phyloP scores from a whole-genome alignment of 2,113 vertebrate species.

The Pogonocichla stellata region DNA sequence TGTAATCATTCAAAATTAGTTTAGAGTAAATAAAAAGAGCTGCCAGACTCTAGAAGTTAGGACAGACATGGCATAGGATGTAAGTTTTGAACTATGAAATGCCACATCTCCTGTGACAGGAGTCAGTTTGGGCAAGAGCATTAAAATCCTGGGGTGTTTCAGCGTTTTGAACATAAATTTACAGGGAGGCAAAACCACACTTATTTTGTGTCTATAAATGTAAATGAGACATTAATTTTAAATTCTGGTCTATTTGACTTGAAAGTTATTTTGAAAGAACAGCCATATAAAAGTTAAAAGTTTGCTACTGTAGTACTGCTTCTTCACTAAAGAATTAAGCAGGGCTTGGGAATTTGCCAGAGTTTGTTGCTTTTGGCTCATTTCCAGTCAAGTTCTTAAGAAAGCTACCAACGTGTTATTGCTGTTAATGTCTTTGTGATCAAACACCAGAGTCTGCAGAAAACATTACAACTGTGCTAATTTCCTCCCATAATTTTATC shows the following conservation, averaged over 20 bases:
- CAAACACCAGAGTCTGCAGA: not conserved
- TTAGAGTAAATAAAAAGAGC: constrained; percentile 2
- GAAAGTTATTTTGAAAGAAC: constrained; percentile 1
- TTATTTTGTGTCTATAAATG: not conserved
- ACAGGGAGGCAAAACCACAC: not conserved
- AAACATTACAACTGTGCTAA: not conserved
- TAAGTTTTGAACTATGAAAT: not conserved
- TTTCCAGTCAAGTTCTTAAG: constrained; percentile 38
- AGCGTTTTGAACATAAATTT: not conserved
- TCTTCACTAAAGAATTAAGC: not conserved
- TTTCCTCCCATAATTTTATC: not conserved
- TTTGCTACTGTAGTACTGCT: constrained; percentile 19
- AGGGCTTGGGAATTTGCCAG: constrained; percentile 27
- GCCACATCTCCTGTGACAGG: not conserved
- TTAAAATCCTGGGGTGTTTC: not conserved
- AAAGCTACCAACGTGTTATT: constrained; percentile 4
- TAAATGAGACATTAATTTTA: not conserved
- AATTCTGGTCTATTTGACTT: constrained; percentile 17
- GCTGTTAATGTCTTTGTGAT: constrained; percentile 19
- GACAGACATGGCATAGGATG: not conserved
- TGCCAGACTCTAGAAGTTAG: not conserved
- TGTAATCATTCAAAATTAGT: constrained; percentile 10
- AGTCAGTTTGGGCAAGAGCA: not conserved
- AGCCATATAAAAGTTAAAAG: not conserved
- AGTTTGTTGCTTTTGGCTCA: constrained; percentile 34